phyloP scores from a whole-genome alignment of 2,888 invertebrate genomes.

The Cephus pygmeus region DNA sequence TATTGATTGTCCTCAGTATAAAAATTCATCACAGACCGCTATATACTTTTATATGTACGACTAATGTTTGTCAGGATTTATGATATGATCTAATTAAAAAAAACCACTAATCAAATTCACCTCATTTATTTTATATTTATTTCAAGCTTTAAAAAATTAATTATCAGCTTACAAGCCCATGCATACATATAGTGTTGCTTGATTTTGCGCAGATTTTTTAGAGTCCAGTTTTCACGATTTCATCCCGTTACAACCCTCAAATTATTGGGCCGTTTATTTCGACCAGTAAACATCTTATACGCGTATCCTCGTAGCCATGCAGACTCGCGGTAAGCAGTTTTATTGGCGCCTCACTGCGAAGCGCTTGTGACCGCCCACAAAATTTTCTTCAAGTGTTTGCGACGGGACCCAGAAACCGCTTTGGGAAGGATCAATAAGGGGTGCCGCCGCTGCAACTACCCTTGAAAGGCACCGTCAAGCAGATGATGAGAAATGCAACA shows the following conservation, averaged over 20 bases:
- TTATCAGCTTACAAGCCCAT: not conserved
- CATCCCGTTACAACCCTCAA: not conserved
- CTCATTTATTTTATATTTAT: not conserved
- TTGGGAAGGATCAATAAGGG: slow-evolving; percentile 56
- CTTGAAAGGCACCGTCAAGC: slow-evolving; percentile 37
- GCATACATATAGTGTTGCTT: not conserved
- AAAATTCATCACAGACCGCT: not conserved
- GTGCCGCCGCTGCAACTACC: slow-evolving; percentile 42
- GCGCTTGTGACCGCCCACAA: not conserved
- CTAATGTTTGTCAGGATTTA: not conserved
- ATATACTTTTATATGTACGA: not conserved
- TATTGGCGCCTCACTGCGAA: not conserved
- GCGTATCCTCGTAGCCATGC: not conserved
- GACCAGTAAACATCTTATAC: not conserved
- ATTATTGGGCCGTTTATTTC: not conserved
- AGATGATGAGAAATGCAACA: not conserved
- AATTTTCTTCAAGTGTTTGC: not conserved
- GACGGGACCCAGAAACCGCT: slow-evolving; percentile 41
- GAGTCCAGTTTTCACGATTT: not conserved
- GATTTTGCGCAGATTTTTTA: too few species aligned
- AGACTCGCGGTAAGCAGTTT: not conserved
- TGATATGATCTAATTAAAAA: not conserved
- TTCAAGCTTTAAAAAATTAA: not conserved
- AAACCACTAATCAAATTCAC: rapidly evolving
- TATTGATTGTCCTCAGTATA: too few species aligned